A percentile compares a stretch with the other conserved stretches of the same genome.
phyloP scores from a whole-genome alignment of 2,113 vertebrate genomes.

The Saiga tatarica region DNA sequence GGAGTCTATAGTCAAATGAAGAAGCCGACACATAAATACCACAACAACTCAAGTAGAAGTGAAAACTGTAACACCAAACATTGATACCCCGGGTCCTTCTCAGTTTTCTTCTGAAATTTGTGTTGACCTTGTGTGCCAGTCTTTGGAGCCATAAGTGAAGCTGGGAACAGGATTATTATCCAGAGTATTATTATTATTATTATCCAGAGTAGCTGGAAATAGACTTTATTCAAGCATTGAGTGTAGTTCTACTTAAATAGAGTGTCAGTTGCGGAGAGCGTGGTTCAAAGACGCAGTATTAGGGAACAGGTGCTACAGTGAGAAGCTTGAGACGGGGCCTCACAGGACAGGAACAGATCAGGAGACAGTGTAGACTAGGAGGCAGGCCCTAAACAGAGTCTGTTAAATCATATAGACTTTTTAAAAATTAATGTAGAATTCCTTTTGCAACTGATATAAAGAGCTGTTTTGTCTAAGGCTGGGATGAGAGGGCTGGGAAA shows the following conservation, averaged over 20 bases:
- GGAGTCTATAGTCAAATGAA: neutral
- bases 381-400: neutral
- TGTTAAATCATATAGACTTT: neutral
- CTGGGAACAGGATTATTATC: neutral
- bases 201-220: neutral
- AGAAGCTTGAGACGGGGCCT: neutral
- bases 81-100: neutral
- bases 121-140: neutral
- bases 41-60: neutral
- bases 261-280: neutral
- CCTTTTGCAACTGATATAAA: neutral
- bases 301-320: neutral
- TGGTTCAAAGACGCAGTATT: neutral
- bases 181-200: neutral
- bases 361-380: neutral
- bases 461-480: neutral
- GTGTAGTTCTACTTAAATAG: neutral
- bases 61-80: neutral
- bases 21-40: no score
- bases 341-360: neutral
- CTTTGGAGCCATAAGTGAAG: neutral
- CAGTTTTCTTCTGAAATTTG: neutral
- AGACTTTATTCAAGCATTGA: neutral
- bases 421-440: neutral
- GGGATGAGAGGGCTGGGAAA: neutral